A percentile compares a stretch with the other conserved stretches of the same genome.
Conservation (phyloP, 2,888 invertebrate genomes). For the Hirtodrosophila alboralis region DNA sequence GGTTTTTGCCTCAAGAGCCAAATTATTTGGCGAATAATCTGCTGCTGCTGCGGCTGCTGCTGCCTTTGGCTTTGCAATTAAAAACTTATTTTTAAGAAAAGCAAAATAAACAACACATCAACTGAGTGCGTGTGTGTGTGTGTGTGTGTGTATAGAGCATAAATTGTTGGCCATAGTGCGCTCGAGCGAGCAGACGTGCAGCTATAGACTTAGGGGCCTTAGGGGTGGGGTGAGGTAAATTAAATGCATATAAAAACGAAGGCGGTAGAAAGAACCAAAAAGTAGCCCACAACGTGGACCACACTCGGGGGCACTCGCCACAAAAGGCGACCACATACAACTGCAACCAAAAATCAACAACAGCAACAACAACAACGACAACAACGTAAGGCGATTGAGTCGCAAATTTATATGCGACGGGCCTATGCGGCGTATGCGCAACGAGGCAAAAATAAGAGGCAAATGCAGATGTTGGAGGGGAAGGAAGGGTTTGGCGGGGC, state of each 20-base stretch:
- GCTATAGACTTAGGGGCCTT: slow-evolving; percentile 6
- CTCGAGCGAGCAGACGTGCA: slow-evolving; percentile 15
- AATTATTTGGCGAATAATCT: slow-evolving; percentile 84
- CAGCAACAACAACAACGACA: slow-evolving; percentile 25
- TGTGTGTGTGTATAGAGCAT: slow-evolving; percentile 19
- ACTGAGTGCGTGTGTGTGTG: slow-evolving; percentile 10
- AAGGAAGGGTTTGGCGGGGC: background rate
- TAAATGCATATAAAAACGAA: slow-evolving; percentile 72
- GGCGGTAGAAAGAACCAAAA: slow-evolving; percentile 47
- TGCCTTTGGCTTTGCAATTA: slow-evolving; percentile 67
- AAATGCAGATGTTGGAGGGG: slow-evolving; percentile 2
- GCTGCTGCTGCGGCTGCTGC: slow-evolving; percentile 66
- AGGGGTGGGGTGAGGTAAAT: slow-evolving; percentile 52
- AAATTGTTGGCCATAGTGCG: slow-evolving; percentile 36
- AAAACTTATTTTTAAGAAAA: slow-evolving; percentile 76
- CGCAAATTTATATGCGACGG: slow-evolving; percentile 70
- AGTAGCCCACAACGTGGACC: slow-evolving; percentile 59
- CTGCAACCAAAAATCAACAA: slow-evolving; percentile 22
- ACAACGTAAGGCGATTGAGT: slow-evolving; percentile 62
- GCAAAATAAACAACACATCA: slow-evolving; percentile 47
- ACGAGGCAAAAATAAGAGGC: slow-evolving; percentile 51
- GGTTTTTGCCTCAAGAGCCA: slow-evolving; percentile 64
- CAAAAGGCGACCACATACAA: slow-evolving; percentile 48
- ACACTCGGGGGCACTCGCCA: slow-evolving; percentile 54
- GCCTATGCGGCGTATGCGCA: slow-evolving; percentile 58